Evolutionary conservation across 1,140 invertebrate species (phyloP), one percentile per base, ranked within the genome.

Genomic region (Achroia grisella): DNA sequence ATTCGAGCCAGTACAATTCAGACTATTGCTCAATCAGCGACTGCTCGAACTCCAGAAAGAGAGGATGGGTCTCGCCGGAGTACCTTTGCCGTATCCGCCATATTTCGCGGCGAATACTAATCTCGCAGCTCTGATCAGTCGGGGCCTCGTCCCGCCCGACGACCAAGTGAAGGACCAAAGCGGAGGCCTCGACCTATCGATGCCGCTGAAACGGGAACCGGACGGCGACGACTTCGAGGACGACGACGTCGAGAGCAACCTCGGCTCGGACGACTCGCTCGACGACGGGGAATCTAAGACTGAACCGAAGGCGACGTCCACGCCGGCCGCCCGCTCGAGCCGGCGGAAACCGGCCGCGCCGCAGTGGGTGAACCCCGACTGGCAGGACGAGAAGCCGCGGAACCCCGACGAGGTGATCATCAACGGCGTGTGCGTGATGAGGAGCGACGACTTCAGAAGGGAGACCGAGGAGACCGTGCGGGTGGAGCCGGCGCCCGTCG

Each of bases 341-440:
- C 80, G 97, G 47, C 88, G 97, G 45, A 99, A 98, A 86, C 94
- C 97, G 0, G 95, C 95, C 0, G 95, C 96, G 17, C 97, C 97
- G 0, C 96, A 98, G 84, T 98, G 97, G 95, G 96, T 98, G 0
- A 97, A 97, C 78, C 97, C 95, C 1, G 95, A 96, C 40, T 94
- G 94, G 91, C 93, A 96, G 71, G 91, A 95, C 53, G 90, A 90
- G 39, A 86, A 88, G 52, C 74, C 79, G 50, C 87, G 87, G 44
- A 87, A 87, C 49, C 89, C 89, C 8, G 90, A 91, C 56, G 94
- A 95, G 74, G 92, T 95, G 0, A 95, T 96, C 50, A 97, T 96
- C 52, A 97, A 97, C 63, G 95, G 95, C 3, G 95, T 97, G 10
- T 97, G 95, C 71, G 94, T 97, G 1, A 95, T 96, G 92, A 92